Conservation (phyloP, 2,113 vertebrate species). For the Syngnathoides biaculeatus region DNA sequence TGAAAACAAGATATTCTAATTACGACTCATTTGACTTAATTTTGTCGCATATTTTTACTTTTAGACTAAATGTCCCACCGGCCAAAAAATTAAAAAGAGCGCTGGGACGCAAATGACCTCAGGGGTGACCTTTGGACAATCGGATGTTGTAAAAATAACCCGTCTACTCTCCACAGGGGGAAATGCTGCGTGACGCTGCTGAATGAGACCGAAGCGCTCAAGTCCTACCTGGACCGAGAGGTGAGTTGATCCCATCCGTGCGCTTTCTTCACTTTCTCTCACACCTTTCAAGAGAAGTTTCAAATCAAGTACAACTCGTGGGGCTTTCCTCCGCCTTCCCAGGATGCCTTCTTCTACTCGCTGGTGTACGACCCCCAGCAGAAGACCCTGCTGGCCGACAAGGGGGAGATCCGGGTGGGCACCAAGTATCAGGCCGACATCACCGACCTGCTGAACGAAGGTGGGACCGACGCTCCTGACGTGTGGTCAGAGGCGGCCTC, state of each 20-base stretch:
- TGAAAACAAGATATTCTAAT: no score
- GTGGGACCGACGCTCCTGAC: slow-evolving; percentile 25
- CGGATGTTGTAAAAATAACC: no score
- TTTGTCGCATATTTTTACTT: no score
- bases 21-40: no score
- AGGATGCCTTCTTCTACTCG: slow-evolving; percentile 99
- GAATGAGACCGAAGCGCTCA: slow-evolving; percentile 94
- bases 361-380: slow-evolving; percentile 97
- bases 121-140: no score
- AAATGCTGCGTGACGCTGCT: slow-evolving; percentile 97
- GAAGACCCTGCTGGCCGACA: slow-evolving; percentile 95
- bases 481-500: no score
- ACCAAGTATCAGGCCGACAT: slow-evolving; percentile 97
- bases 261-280: neutral
- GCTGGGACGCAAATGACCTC: no score
- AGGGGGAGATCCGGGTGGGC: slow-evolving; percentile 95
- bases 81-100: neutral
- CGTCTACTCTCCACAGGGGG: slow-evolving; percentile 71
- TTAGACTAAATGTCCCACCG: no score
- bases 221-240: slow-evolving; percentile 95
- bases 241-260: slow-evolving; percentile 63
- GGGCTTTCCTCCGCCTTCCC: slow-evolving; percentile 29
- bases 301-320: neutral
- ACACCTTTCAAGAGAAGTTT: neutral
- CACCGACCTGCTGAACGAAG: slow-evolving; percentile 89